Conservation (phyloP, 2,113 vertebrate species). For the Gopherus flavomarginatus region DNA sequence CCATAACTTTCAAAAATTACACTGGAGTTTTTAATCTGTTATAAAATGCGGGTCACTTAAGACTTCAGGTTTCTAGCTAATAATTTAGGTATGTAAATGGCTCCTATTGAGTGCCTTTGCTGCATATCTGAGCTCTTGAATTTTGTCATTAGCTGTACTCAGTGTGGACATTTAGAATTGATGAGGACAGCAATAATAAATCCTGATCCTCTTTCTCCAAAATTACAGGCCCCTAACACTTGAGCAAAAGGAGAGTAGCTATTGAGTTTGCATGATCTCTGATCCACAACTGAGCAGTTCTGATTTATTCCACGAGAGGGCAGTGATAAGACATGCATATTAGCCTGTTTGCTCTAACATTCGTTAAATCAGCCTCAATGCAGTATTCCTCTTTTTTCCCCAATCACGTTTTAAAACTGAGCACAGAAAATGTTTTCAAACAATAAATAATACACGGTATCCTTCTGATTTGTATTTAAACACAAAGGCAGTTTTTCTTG, state of each 20-base stretch:
- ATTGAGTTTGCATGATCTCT: not conserved
- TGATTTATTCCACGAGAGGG: not conserved
- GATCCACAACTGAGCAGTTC: not conserved
- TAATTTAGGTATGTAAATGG: not conserved
- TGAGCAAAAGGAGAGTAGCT: not conserved
- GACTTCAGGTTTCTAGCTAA: not conserved
- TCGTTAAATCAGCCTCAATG: not conserved
- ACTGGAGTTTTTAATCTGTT: not conserved
- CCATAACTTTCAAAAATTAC: not conserved
- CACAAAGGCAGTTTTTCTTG: not conserved
- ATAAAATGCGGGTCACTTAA: not conserved
- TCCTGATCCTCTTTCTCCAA: not conserved
- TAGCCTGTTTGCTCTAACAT: not conserved
- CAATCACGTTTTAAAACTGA: not conserved
- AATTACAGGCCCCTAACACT: not conserved
- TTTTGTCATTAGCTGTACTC: not conserved
- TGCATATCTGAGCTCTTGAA: not conserved
- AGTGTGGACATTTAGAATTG: not conserved
- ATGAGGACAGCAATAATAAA: not conserved
- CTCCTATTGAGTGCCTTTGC: not conserved
- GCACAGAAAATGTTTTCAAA: not conserved
- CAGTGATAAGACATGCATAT: not conserved
- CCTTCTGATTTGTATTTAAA: not conserved
- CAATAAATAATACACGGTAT: not conserved
- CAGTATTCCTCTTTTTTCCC: not conserved